Conservation (phyloP, 2,113 vertebrate genomes). For the Orycteropus afer region DNA sequence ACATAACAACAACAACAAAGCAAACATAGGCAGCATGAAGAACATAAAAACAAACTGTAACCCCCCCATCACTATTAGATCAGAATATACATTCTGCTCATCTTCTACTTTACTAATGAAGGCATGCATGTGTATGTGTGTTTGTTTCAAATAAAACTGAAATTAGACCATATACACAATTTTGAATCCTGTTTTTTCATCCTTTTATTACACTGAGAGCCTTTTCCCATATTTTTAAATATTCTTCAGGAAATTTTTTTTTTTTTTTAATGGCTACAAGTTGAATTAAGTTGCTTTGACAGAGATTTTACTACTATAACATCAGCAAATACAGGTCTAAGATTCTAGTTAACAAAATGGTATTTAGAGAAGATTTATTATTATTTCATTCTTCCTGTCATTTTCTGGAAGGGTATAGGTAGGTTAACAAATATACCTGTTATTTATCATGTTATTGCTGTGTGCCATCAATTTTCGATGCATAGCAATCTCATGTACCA, state of each 20-base stretch:
- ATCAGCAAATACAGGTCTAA: neutral
- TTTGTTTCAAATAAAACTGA: constrained; percentile 18
- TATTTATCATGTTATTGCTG: neutral
- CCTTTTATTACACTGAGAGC: neutral
- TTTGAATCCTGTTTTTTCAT: neutral
- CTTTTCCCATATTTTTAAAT: neutral
- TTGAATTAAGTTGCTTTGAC: neutral
- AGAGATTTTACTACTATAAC: neutral
- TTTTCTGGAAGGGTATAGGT: neutral
- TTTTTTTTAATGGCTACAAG: neutral
- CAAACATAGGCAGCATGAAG: neutral
- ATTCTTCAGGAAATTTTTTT: neutral
- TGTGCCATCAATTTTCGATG: too few species aligned
- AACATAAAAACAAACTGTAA: neutral
- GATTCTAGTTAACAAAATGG: neutral
- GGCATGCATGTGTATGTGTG: neutral
- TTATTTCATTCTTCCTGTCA: neutral
- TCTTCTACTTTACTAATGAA: neutral
- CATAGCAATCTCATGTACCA: too few species aligned
- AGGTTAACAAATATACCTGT: neutral
- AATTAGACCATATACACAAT: neutral
- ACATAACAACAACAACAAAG: neutral
- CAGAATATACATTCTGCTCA: neutral
- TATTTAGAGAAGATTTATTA: neutral
- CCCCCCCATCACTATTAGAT: neutral